Percentiles rank a stretch among this genome's conserved stretches.
Conservation (phyloP, 2,797 vertebrate genomes). For the Chelidonichthys spinosus region DNA sequence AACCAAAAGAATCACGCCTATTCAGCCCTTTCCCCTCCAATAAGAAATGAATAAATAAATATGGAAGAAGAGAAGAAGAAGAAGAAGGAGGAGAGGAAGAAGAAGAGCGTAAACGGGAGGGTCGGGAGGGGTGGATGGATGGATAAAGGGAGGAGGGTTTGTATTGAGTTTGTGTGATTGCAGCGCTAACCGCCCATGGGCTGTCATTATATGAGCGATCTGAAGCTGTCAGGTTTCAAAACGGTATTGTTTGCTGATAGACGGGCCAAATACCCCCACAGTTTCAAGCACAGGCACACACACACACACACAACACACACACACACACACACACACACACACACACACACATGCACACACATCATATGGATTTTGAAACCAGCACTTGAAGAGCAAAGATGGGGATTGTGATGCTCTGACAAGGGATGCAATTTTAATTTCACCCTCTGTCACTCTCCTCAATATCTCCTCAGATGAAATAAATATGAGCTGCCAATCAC, state of each 20-base stretch:
- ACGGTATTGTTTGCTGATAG: slow-evolving; percentile 80
- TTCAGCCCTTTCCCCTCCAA: slow-evolving; percentile 79
- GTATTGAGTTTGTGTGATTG: slow-evolving; percentile 71
- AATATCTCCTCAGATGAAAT: slow-evolving; percentile 74
- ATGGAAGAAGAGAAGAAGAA: slow-evolving; percentile 56
- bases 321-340: slow-evolving; percentile 9
- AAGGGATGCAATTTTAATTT: slow-evolving; percentile 86
- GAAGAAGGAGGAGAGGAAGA: slow-evolving; percentile 18
- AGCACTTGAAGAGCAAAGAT: slow-evolving; percentile 73
- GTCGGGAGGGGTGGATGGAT: slow-evolving; percentile 51
- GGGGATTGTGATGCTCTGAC: slow-evolving; percentile 78
- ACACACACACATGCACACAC: slow-evolving; percentile 24
- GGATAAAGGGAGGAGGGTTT: slow-evolving; percentile 53
- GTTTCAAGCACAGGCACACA: slow-evolving; percentile 25
- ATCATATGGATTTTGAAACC: slow-evolving; percentile 71
- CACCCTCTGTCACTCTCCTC: slow-evolving; percentile 82
- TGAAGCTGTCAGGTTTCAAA: slow-evolving; percentile 82
- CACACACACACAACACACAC: slow-evolving; percentile 21
- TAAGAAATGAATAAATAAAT: slow-evolving; percentile 84
- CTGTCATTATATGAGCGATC: slow-evolving; percentile 78
- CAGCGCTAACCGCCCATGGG: slow-evolving; percentile 66
- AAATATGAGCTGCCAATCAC: slow-evolving; percentile 85
- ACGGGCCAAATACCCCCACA: slow-evolving; percentile 72
- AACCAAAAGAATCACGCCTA: slow-evolving; percentile 73
- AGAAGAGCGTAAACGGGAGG: slow-evolving; percentile 60